A percentile compares a stretch with the other conserved stretches of the same genome.
These are phyloP conservation scores for Bubo bubo DNA, from an alignment of 2,113 vertebrate species.

Conservation along the genomic window DNA sequence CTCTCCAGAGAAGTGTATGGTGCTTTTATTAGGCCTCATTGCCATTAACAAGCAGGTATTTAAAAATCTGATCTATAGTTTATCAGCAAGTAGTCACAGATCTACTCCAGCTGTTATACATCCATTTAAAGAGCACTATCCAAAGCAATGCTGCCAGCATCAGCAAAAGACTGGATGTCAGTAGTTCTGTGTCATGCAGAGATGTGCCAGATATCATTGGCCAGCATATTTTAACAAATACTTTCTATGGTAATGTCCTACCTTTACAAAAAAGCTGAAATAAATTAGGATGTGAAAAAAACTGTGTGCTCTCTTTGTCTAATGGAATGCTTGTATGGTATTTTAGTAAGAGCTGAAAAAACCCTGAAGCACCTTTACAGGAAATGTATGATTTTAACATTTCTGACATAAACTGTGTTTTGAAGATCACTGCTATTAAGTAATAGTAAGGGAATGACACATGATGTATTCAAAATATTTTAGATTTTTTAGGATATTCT, in stretches of 20 bases:
- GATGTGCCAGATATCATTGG: not conserved
- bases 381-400: not conserved
- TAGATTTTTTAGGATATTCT: not conserved
- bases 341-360: not conserved
- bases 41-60: not conserved
- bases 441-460: not conserved
- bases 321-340: not conserved
- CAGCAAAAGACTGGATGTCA: not conserved
- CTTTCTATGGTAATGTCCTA: not conserved
- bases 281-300: not conserved
- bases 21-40: not conserved
- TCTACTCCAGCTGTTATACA: not conserved
- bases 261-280: not conserved
- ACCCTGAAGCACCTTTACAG: not conserved
- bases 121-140: not conserved
- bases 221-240: not conserved
- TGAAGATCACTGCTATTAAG: not conserved
- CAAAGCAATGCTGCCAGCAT: not conserved
- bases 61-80: not conserved
- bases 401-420: not conserved
- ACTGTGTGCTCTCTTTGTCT: fast-evolving
- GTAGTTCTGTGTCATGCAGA: not conserved
- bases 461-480: not conserved
- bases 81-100: not conserved
- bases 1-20: not conserved